Evolutionary conservation across 2,113 vertebrate genomes (phyloP).

Genomic region (Pygoscelis adeliae): DNA sequence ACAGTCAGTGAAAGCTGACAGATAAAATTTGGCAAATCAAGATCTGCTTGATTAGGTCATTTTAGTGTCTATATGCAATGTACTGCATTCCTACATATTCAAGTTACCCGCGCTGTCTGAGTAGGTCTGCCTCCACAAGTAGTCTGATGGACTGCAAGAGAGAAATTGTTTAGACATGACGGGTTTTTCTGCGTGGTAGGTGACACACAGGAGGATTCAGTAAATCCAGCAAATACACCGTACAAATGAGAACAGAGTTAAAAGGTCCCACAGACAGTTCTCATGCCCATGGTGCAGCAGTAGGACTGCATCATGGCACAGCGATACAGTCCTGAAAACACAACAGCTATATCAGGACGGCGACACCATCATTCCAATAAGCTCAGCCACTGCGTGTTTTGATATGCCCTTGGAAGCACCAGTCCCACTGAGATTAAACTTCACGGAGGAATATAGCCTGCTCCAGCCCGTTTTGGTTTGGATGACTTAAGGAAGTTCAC

Average conservation of each 20-base stretch:
- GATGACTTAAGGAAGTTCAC: neutral
- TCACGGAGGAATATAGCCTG: accelerated
- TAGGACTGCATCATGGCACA: neutral
- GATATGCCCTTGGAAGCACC: neutral
- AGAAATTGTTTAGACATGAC: neutral
- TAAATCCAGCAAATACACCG: neutral
- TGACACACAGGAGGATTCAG: neutral
- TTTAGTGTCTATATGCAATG: neutral
- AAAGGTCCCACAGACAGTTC: neutral
- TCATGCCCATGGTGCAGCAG: accelerated
- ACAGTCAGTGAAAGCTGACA: neutral
- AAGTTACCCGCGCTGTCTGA: accelerated
- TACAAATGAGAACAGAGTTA: neutral
- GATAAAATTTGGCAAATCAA: neutral
- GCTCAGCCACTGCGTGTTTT: neutral
- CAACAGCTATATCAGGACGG: accelerated
- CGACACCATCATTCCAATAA: too few relatives aligned
- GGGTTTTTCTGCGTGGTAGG: neutral
- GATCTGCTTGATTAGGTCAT: neutral
- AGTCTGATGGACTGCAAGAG: neutral
- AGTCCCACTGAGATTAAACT: neutral
- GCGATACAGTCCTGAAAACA: neutral
- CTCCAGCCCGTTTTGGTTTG: neutral
- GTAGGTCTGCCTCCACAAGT: neutral
- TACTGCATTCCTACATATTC: neutral